These are phyloP conservation scores for Rallus limicola DNA, from an alignment of 2,113 vertebrate genomes.

Conservation along the genomic window DNA sequence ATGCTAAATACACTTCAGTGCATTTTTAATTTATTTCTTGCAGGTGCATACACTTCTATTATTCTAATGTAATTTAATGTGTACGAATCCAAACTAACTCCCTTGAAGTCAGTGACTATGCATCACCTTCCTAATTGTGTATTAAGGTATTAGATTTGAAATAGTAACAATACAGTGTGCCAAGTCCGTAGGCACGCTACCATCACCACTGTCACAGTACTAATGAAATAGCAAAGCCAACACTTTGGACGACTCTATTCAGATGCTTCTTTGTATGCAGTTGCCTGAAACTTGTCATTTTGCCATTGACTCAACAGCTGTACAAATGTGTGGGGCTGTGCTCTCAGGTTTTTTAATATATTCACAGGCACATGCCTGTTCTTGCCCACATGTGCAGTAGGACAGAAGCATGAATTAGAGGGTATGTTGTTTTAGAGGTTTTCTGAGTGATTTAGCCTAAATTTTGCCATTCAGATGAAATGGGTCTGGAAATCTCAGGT, in stretches of 20 bases:
- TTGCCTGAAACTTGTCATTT: slow-evolving; percentile 24
- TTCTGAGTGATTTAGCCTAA: not conserved
- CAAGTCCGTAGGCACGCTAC: not conserved
- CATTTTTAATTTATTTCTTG: slow-evolving; percentile 32
- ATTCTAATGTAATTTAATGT: not conserved
- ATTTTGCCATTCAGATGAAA: not conserved
- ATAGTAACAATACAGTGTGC: not conserved
- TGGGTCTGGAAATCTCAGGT: not conserved
- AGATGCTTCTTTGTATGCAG: not conserved
- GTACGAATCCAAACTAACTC: not conserved
- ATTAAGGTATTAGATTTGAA: not conserved
- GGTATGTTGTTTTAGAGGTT: not conserved
- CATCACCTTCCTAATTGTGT: not conserved
- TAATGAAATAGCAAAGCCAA: not conserved
- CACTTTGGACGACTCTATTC: not conserved
- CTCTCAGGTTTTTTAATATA: slow-evolving; percentile 4
- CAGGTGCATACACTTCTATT: not conserved
- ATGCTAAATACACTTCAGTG: slow-evolving; percentile 11
- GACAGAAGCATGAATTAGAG: not conserved
- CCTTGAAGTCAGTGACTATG: not conserved
- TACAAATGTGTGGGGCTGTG: not conserved
- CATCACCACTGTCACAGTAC: not conserved
- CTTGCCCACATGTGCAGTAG: not conserved
- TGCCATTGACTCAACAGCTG: not conserved
- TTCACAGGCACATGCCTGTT: not conserved